phyloP scores from a whole-genome alignment of 2,797 vertebrate species.

The Aldrovandia affinis region DNA sequence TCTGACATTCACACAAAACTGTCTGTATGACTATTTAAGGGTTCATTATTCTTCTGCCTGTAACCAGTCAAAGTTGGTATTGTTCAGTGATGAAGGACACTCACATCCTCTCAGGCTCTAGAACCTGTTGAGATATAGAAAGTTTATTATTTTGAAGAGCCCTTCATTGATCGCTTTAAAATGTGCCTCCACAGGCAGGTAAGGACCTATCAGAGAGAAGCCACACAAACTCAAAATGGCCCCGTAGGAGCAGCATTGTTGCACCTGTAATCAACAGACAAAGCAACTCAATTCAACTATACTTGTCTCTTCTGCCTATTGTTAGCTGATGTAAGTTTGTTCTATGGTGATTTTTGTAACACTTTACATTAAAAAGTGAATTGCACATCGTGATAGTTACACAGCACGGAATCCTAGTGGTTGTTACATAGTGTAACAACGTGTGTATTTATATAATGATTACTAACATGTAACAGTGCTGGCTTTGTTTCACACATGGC shows the following conservation, averaged over 20 bases:
- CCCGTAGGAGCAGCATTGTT: neutral
- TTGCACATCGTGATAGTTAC: too few relatives aligned
- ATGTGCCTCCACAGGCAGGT: neutral
- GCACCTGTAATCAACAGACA: neutral
- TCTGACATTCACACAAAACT: constrained; percentile 2
- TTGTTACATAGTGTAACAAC: too few relatives aligned
- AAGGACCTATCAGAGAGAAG: neutral
- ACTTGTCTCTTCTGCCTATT: neutral
- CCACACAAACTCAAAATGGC: neutral
- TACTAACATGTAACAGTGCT: too few relatives aligned
- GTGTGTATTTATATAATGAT: too few relatives aligned
- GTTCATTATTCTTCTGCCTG: neutral
- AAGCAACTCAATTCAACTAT: neutral
- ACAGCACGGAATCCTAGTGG: too few relatives aligned
- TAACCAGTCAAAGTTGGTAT: neutral
- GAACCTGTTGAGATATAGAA: neutral
- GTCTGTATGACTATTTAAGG: constrained; percentile 2
- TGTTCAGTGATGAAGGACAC: neutral
- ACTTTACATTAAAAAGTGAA: neutral
- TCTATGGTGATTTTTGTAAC: neutral
- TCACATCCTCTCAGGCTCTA: neutral
- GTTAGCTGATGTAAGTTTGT: neutral
- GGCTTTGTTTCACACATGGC: too few relatives aligned
- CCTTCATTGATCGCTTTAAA: constrained; percentile 5
- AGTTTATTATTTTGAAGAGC: neutral